These are phyloP conservation scores for Athene noctua DNA, from an alignment of 2,113 vertebrate genomes.

Conservation along the genomic window DNA sequence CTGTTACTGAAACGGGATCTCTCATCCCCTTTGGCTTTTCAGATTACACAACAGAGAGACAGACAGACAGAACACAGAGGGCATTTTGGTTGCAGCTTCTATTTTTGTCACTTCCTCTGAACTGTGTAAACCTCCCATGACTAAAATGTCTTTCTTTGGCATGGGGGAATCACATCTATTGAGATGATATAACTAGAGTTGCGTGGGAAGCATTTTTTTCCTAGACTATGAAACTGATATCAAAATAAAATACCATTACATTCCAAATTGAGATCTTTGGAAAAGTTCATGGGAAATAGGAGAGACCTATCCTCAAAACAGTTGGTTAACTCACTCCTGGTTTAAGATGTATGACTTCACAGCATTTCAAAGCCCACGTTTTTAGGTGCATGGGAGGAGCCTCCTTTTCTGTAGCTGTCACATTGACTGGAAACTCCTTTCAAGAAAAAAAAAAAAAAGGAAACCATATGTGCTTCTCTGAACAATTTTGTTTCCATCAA, in stretches of 20 bases:
- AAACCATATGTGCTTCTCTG: background rate
- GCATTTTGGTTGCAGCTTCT: background rate
- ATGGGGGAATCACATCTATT: accelerated
- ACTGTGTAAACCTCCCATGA: background rate
- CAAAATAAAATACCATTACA: background rate
- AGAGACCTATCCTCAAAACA: background rate
- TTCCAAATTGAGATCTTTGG: background rate
- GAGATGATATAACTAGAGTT: constrained; percentile 7
- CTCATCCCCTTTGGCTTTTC: background rate
- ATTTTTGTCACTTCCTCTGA: constrained; percentile 40
- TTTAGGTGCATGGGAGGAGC: background rate
- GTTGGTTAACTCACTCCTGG: background rate
- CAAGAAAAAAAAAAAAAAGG: background rate
- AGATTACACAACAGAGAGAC: constrained; percentile 8
- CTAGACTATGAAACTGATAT: background rate
- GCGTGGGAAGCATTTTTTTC: constrained; percentile 9
- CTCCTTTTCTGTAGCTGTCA: background rate
- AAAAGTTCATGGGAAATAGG: background rate
- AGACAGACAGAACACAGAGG: background rate
- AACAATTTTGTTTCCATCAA: constrained; percentile 18
- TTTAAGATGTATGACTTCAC: background rate
- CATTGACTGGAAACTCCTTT: background rate
- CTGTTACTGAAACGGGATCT: constrained; percentile 16
- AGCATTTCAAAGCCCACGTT: background rate
- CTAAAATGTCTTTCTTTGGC: background rate